Conservation (phyloP, 2,797 vertebrate species). For the Petrocephalus sullivani region DNA sequence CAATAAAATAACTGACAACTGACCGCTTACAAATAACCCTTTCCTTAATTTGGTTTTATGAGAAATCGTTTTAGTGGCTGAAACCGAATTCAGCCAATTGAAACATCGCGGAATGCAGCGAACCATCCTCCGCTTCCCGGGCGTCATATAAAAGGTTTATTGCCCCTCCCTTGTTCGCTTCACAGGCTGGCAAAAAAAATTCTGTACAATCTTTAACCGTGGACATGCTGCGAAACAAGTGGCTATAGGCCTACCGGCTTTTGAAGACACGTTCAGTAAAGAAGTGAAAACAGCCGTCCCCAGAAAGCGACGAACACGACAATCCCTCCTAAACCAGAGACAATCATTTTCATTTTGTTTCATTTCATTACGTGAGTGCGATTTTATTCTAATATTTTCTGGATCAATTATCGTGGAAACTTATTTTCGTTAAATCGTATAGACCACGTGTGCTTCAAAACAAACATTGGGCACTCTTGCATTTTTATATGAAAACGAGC, state of each 20-base stretch:
- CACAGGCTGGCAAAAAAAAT: not conserved
- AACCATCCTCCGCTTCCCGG: not conserved
- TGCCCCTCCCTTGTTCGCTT: slow-evolving; percentile 10
- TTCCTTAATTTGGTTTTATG: not conserved
- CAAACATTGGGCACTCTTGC: not conserved
- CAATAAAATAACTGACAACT: not conserved
- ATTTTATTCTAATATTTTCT: not conserved
- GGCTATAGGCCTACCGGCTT: slow-evolving; percentile 8
- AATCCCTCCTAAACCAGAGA: not conserved
- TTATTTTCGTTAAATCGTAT: not conserved
- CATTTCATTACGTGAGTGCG: not conserved
- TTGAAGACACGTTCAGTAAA: not conserved
- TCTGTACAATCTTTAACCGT: slow-evolving; percentile 8
- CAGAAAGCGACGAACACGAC: not conserved
- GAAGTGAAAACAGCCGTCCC: slow-evolving; percentile 12
- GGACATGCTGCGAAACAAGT: slow-evolving; percentile 9
- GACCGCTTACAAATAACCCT: not conserved
- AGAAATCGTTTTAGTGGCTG: not conserved
- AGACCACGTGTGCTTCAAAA: not conserved
- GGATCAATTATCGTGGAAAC: not conserved
- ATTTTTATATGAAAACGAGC: not conserved
- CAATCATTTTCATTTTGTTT: not conserved
- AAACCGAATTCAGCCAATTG: not conserved
- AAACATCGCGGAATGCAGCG: slow-evolving; percentile 16
- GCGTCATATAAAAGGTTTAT: slow-evolving; percentile 10